A percentile compares a stretch with the other conserved stretches of the same genome.
These are phyloP conservation scores for Ormyrus thymus DNA, from an alignment of 2,888 invertebrate genomes.

Conservation along the genomic window DNA sequence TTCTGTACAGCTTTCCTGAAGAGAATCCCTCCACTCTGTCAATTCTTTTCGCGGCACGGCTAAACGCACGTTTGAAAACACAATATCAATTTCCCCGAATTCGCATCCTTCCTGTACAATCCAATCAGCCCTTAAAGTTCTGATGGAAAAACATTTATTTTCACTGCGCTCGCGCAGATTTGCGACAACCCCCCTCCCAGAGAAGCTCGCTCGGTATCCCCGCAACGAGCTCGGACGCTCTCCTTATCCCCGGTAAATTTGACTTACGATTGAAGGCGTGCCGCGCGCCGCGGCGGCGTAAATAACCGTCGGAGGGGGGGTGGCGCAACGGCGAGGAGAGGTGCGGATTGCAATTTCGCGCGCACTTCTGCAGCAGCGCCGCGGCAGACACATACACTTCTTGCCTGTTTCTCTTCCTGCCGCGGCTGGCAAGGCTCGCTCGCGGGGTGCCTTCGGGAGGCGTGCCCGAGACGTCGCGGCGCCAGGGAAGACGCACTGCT, in stretches of 20 bases:
- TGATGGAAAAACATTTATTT: no score
- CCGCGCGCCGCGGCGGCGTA: constrained; percentile 55
- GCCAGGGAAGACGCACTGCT: constrained; percentile 59
- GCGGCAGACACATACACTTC: background rate
- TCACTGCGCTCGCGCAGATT: no score
- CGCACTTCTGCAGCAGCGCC: constrained; percentile 20
- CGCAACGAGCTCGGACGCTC: no score
- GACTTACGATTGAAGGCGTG: constrained; percentile 44
- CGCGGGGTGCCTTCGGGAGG: constrained; percentile 57
- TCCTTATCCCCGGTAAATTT: constrained; percentile 4
- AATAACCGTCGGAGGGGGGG: constrained; percentile 56
- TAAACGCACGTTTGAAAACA: no score
- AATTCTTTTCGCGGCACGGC: no score
- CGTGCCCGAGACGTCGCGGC: constrained; percentile 70
- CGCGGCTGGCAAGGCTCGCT: constrained; percentile 15
- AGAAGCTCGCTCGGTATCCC: no score
- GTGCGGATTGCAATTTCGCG: constrained; percentile 70
- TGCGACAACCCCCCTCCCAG: no score
- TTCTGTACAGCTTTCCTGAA: no score
- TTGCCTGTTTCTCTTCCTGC: background rate
- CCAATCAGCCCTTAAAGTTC: no score
- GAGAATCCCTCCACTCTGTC: no score
- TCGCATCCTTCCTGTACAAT: no score
- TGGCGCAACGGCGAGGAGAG: constrained; percentile 53
- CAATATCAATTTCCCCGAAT: no score